Base-by-base conservation (phyloP, 2,888 invertebrate genomes). In the Coelopa pilipes region DNA sequence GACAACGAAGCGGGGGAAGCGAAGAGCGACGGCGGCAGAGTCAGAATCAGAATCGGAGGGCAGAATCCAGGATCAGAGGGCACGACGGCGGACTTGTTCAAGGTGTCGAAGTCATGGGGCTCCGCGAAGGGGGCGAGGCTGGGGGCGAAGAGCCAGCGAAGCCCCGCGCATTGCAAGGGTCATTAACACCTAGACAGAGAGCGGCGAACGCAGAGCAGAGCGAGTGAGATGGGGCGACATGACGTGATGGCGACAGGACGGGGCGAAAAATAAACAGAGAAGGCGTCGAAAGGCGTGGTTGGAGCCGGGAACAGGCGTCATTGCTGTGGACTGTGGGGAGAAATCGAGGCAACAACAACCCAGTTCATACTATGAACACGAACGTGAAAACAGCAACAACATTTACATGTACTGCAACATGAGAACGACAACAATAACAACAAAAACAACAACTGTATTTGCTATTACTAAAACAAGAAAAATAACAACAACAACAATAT, bases 91-190 rank as follows among this genome's bases (percentile, higher is more conserved):
- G 4, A 34, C 7, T 10, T 10, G 57, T 34, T 34, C 34, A 34
- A 34, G 34, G 34, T 34, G 34, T 34, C 2, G 7, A 34, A 34
- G 34, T 34, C 34, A 34, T 4, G n/a, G n/a, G n/a, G n/a, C n/a
- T n/a, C n/a, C n/a, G 53, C 46, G 47, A 24, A 69, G 15, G 45
- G 46, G 19, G 15, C 12, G 19, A 17, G 15, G 63, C 17, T 46
- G 13, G 15, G 12, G 19, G 11, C 15, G 59, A 74, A 69, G 74
- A 77, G 76, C 76, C 2, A 34, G 7, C 2, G 78, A 79, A 78
- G 78, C 78, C 80, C 80, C 57, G 2, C 34, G 34, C 78, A 81
- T 83, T 82, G 70, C 77, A 79, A 83, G 84, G 82, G 83, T 82
- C 84, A 84, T 82, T 82, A 82, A 83, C 82, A 83, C 82, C n/a